Conservation (phyloP, 2,113 vertebrate species). For the Gnathonemus echidnorhynchus region DNA sequence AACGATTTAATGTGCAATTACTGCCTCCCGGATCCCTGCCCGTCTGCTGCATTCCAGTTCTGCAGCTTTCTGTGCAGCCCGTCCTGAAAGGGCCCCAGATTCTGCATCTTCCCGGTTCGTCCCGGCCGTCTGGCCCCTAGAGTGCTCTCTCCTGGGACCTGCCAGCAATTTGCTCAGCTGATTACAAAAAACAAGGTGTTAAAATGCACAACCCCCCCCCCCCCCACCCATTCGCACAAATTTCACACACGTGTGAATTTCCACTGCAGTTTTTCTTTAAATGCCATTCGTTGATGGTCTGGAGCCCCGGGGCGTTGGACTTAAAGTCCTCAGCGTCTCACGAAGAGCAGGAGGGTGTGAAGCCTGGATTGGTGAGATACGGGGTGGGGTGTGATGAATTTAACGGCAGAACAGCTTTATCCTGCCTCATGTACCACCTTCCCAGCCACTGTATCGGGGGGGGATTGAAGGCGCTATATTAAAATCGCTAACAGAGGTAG, state of each 20-base stretch:
- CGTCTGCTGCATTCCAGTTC: not conserved
- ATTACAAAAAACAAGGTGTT: not conserved
- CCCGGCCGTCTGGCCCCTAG: not conserved
- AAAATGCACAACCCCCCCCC: not conserved
- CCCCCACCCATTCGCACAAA: not conserved
- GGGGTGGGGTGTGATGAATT: slow-evolving; percentile 3
- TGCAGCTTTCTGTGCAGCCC: not conserved
- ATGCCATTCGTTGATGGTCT: slow-evolving; percentile 41
- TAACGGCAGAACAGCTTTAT: not conserved
- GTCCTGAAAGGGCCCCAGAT: not conserved
- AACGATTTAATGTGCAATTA: slow-evolving; percentile 9
- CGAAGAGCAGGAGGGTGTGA: not conserved
- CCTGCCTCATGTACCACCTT: not conserved
- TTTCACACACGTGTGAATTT: not conserved
- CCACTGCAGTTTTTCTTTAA: slow-evolving; percentile 9
- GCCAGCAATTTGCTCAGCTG: not conserved
- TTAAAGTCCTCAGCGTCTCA: slow-evolving; percentile 21
- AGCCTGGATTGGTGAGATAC: slow-evolving; percentile 28
- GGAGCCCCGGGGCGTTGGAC: slow-evolving; percentile 27
- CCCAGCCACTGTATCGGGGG: not conserved
- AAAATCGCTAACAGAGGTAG: not conserved
- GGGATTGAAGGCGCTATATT: not conserved
- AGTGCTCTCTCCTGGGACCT: not conserved
- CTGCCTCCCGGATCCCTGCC: not conserved
- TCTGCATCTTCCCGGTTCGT: not conserved